A percentile compares a stretch with the other conserved stretches of the same genome.
Conservation (phyloP, 2,113 vertebrate species). For the Synodontis membranacea region DNA sequence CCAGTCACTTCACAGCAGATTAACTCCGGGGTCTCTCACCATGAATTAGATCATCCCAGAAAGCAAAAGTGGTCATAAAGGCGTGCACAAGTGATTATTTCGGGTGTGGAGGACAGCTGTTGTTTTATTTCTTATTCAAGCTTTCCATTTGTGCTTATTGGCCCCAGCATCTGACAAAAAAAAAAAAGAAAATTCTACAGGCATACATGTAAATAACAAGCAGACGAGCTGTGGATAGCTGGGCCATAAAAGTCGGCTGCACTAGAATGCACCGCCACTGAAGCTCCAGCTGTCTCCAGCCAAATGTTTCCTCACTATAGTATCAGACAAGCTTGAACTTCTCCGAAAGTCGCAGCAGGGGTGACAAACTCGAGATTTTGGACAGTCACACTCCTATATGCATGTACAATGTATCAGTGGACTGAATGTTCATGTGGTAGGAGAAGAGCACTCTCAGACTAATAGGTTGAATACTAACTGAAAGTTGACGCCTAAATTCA, state of each 20-base stretch:
- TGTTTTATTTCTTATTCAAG: slow-evolving; percentile 24
- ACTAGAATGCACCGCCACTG: slow-evolving; percentile 32
- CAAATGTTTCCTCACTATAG: slow-evolving; percentile 60
- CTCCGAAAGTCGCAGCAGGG: slow-evolving; percentile 33
- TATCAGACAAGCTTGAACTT: slow-evolving; percentile 36
- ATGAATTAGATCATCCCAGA: slow-evolving; percentile 31
- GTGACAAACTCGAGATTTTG: not conserved
- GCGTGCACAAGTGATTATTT: slow-evolving; percentile 34
- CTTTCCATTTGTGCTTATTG: slow-evolving; percentile 23
- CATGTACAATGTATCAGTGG: not conserved
- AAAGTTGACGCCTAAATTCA: not conserved
- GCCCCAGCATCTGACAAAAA: slow-evolving; percentile 19
- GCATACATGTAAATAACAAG: slow-evolving; percentile 50
- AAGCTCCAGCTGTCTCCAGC: slow-evolving; percentile 59
- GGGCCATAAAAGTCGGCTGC: slow-evolving; percentile 42
- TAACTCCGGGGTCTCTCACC: not conserved
- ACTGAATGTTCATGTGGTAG: not conserved
- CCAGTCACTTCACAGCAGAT: not conserved
- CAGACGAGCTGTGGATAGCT: slow-evolving; percentile 15
- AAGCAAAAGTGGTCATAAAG: slow-evolving; percentile 47
- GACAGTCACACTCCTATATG: no score
- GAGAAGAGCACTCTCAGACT: not conserved
- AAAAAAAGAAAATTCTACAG: slow-evolving; percentile 30
- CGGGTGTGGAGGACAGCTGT: slow-evolving; percentile 55
- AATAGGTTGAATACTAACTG: not conserved